phyloP scores from a whole-genome alignment of 2,888 invertebrate genomes.

The Deilephila porcellus region DNA sequence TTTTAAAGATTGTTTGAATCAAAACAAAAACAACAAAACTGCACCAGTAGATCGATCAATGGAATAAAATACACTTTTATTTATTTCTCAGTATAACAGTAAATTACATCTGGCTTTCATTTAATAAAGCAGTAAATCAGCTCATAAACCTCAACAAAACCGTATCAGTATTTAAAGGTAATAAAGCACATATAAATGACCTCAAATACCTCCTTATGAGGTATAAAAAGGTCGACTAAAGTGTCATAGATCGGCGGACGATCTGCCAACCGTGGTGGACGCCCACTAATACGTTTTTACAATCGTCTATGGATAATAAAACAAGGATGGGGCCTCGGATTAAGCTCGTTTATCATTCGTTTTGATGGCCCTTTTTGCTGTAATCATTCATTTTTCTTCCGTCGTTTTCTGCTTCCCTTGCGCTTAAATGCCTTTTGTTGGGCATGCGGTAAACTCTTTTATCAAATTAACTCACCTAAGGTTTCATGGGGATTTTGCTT shows the following conservation, averaged over 20 bases:
- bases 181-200: slow-evolving; percentile 71
- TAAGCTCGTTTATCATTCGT: slow-evolving; percentile 84
- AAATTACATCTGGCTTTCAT: not conserved
- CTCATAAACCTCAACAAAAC: not conserved
- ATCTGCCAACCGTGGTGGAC: slow-evolving; percentile 48
- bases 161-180: slow-evolving; percentile 43
- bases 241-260: slow-evolving; percentile 69
- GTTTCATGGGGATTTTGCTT: slow-evolving; percentile 41
- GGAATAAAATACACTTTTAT: too few species aligned
- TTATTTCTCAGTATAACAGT: too few species aligned
- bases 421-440: slow-evolving; percentile 79
- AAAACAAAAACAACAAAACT: too few species aligned
- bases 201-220: slow-evolving; percentile 59
- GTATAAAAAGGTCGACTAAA: slow-evolving; percentile 75
- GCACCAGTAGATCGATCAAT: too few species aligned
- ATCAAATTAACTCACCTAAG: slow-evolving; percentile 68
- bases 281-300: slow-evolving; percentile 83
- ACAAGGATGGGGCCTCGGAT: slow-evolving; percentile 80
- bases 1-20: too few species aligned
- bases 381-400: slow-evolving; percentile 85
- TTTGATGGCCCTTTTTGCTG: slow-evolving; percentile 84
- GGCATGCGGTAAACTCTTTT: slow-evolving; percentile 66
- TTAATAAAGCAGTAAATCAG: not conserved
- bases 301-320: slow-evolving; percentile 82
- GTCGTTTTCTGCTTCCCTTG: slow-evolving; percentile 80